A percentile compares a stretch with the other conserved stretches of the same genome.
Evolutionary conservation across 1,140 invertebrate genomes (phyloP).

Genomic region (Pollicipes pollicipes): DNA sequence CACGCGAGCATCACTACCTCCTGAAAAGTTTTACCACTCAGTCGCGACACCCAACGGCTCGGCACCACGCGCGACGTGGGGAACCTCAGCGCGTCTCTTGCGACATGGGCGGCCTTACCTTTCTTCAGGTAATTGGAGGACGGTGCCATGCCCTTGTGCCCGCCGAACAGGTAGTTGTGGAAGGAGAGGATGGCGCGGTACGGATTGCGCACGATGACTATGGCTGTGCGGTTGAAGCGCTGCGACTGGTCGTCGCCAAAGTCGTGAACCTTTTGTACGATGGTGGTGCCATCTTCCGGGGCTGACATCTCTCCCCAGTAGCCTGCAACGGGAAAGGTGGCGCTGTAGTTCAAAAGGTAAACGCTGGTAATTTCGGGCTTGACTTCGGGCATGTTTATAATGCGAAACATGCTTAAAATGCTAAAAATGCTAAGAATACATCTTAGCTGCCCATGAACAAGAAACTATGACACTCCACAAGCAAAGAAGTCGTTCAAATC

Average conservation of each 20-base stretch:
- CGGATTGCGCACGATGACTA: conserved; percentile 27
- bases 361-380: no score
- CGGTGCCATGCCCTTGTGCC: conserved; percentile 23
- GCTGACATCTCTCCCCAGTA: conserved; percentile 21
- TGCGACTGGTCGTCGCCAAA: conserved; percentile 11
- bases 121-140: conserved; percentile 15
- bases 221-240: conserved; percentile 19
- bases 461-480: no score
- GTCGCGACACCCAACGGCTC: background rate
- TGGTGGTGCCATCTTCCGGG: conserved; percentile 21
- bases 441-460: no score
- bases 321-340: background rate
- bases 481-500: no score
- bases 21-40: background rate
- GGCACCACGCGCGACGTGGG: no score
- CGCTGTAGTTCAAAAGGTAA: no score
- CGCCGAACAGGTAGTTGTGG: conserved; percentile 24
- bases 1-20: background rate
- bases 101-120: conserved; percentile 10
- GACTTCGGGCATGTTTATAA: background rate
- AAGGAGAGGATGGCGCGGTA: conserved; percentile 26
- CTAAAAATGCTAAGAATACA: no score
- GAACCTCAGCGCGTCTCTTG: no score
- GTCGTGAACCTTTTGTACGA: conserved; percentile 25
- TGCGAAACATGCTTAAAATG: background rate